Evolutionary conservation across 2,113 vertebrate genomes (phyloP).

Genomic region (Sus scrofa): T2T-Sscrofa CM000818.6:94565501-94566000

Average conservation of each 20-base stretch:
- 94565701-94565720: neutral
- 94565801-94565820: neutral
- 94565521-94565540: neutral
- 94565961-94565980: neutral
- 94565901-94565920: neutral
- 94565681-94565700: neutral
- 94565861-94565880: neutral
- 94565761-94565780: neutral
- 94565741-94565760: neutral
- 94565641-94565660: neutral
- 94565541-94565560: neutral
- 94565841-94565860: neutral
- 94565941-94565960: neutral
- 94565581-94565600: neutral
- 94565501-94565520: neutral
- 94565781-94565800: neutral
- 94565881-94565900: neutral
- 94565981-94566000: neutral
- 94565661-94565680: neutral
- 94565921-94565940: neutral
- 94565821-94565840: conserved; percentile 7
- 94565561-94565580: neutral
- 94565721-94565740: neutral
- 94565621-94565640: neutral
- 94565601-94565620: neutral